phyloP scores from a whole-genome alignment of 2,888 invertebrate species.

The Ormia ochracea region DNA sequence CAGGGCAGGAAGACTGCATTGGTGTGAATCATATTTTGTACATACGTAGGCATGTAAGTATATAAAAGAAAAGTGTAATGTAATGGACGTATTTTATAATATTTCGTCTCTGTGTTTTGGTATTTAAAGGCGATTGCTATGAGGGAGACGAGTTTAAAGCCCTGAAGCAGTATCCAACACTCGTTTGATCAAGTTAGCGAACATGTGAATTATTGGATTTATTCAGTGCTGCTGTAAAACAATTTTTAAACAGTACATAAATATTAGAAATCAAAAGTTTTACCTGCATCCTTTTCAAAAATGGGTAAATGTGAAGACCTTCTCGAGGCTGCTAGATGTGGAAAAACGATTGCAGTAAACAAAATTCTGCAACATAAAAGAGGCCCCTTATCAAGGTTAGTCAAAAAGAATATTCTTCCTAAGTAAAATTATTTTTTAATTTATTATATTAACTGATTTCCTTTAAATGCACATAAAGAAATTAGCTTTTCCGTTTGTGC shows the following conservation, averaged over 20 bases:
- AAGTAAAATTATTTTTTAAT: too few relatives aligned
- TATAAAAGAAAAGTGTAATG: too few relatives aligned
- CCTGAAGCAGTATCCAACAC: constrained; percentile 35
- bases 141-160: background rate
- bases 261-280: background rate
- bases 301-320: constrained; percentile 98
- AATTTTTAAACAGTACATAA: background rate
- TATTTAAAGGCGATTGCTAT: too few relatives aligned
- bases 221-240: constrained; percentile 15
- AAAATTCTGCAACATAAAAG: constrained; percentile 93
- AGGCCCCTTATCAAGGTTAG: constrained; percentile 93
- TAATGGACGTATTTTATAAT: too few relatives aligned
- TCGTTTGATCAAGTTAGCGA: background rate
- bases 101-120: too few relatives aligned
- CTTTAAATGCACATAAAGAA: too few relatives aligned
- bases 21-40: constrained; percentile 53
- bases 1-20: constrained; percentile 56
- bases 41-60: too few relatives aligned
- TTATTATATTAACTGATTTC: too few relatives aligned
- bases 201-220: constrained; percentile 50
- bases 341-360: constrained; percentile 90
- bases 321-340: constrained; percentile 94
- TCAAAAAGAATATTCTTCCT: constrained; percentile 72
- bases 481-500: too few relatives aligned
- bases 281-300: background rate